Conservation (phyloP, 2,113 vertebrate genomes). For the Pelodiscus sinensis region DNA sequence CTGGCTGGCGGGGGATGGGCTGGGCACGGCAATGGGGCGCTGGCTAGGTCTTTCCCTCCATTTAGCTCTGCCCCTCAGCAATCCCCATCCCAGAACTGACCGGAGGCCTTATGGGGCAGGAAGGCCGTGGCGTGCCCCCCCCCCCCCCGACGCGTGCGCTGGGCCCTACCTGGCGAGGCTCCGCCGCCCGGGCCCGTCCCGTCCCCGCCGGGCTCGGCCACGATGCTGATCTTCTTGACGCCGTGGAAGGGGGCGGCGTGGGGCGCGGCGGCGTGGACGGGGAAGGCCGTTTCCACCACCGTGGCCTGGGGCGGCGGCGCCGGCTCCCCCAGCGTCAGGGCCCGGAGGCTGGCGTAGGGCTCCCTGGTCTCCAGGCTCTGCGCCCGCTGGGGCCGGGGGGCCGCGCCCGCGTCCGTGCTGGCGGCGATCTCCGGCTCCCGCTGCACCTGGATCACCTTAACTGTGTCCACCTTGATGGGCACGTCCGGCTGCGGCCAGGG, state of each 20-base stretch:
- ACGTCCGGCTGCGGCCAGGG: background rate
- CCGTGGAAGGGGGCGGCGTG: constrained; percentile 25
- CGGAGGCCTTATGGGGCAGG: background rate
- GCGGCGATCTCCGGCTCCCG: constrained; percentile 72
- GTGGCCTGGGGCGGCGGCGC: background rate
- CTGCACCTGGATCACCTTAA: constrained; percentile 63
- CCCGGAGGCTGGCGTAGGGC: constrained; percentile 34
- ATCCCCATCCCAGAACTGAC: background rate
- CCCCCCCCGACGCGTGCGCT: background rate
- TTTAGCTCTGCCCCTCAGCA: background rate
- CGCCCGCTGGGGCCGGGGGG: constrained; percentile 50
- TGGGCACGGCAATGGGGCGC: background rate
- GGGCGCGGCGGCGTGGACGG: background rate
- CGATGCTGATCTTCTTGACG: constrained; percentile 75
- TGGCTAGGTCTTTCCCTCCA: background rate
- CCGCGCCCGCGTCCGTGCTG: constrained; percentile 57
- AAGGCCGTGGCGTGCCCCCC: background rate
- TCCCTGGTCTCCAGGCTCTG: constrained; percentile 55
- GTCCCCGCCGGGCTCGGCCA: background rate
- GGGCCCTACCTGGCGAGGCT: background rate
- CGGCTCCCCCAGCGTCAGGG: background rate
- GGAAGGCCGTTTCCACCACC: constrained; percentile 65
- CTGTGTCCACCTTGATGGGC: constrained; percentile 21
- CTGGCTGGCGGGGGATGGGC: background rate
- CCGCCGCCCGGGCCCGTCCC: background rate